Percentiles rank a stretch among this genome's conserved stretches.
These are phyloP conservation scores for Epirrita christyi DNA, from an alignment of 2,888 invertebrate genomes.

Conservation along the genomic window DNA sequence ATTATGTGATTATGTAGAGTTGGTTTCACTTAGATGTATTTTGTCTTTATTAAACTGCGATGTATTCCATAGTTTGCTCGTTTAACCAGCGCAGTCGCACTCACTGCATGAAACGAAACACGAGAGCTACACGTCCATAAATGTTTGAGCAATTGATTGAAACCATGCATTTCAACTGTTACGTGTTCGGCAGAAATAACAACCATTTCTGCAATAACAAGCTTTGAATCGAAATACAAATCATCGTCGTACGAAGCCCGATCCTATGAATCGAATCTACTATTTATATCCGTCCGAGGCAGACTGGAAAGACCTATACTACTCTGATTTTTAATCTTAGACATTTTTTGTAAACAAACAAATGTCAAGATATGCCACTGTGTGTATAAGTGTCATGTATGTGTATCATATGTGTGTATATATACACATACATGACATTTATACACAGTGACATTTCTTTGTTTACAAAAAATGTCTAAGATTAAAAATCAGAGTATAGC, in stretches of 20 bases:
- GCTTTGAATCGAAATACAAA: constrained; percentile 32
- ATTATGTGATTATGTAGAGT: constrained; percentile 45
- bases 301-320: no score
- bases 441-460: no score
- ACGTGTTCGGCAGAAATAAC: constrained; percentile 34
- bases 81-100: constrained; percentile 47
- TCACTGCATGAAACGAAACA: constrained; percentile 29
- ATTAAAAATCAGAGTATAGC: constrained; percentile 7
- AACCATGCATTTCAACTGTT: constrained; percentile 50
- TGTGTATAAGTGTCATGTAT: no score
- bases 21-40: constrained; percentile 26
- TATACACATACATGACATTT: no score
- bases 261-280: constrained; percentile 21
- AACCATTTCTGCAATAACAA: constrained; percentile 26
- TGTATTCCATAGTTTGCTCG: constrained; percentile 22
- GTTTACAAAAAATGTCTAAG: no score
- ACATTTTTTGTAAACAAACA: no score
- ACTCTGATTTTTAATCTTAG: no score
- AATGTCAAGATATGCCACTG: no score
- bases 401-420: not conserved
- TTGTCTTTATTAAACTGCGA: constrained; percentile 40
- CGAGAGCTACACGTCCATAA: constrained; percentile 48
- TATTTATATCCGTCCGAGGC: no score
- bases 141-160: constrained; percentile 52
- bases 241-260: constrained; percentile 20